Conservation (phyloP, 2,797 vertebrate species). For the Saxicola maurus region DNA sequence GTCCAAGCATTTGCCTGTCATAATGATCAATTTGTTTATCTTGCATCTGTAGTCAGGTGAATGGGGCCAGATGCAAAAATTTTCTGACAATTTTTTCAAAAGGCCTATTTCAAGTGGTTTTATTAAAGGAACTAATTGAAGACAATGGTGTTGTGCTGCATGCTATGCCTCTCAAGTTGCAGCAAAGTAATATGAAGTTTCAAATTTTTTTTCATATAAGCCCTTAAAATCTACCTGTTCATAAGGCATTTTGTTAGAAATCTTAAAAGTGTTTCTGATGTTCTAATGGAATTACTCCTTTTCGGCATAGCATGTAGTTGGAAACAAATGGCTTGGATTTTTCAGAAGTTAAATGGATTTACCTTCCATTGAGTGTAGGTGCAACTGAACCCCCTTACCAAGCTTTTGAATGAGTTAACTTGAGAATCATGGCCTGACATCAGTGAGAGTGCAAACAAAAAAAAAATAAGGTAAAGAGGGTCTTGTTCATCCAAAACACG, state of each 20-base stretch:
- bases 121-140: background rate
- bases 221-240: background rate
- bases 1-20: background rate
- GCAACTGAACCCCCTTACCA: background rate
- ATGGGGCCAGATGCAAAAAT: background rate
- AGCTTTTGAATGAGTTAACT: background rate
- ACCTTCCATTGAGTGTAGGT: fast-evolving
- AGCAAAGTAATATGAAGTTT: background rate
- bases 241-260: background rate
- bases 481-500: background rate
- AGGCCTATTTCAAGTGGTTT: background rate
- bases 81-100: background rate
- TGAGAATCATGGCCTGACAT: background rate
- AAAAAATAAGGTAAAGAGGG: too few species aligned
- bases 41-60: background rate
- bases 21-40: background rate
- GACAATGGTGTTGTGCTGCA: background rate
- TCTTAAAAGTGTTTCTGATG: background rate
- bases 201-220: background rate
- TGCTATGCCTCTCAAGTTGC: background rate
- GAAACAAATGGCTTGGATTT: background rate
- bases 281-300: background rate
- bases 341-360: background rate
- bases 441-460: background rate
- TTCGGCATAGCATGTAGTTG: background rate